Conservation (phyloP, 2,797 vertebrate genomes). For the Sciurus carolinensis region DNA sequence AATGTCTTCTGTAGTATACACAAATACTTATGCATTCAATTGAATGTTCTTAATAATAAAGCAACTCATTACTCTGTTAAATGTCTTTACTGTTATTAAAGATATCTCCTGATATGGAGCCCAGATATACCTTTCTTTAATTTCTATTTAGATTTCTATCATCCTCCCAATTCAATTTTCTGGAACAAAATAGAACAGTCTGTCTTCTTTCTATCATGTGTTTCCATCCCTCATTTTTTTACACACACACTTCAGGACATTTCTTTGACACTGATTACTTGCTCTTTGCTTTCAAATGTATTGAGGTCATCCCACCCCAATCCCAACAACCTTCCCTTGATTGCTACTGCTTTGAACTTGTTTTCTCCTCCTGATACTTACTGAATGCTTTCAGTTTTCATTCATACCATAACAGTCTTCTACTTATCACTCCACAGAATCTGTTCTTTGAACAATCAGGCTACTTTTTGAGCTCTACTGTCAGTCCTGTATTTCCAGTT, state of each 20-base stretch:
- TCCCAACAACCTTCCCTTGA: not conserved
- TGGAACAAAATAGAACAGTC: not conserved
- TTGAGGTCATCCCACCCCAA: not conserved
- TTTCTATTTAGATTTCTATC: not conserved
- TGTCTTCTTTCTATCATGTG: not conserved
- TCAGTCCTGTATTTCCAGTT: slow-evolving; percentile 29
- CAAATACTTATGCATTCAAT: too few species aligned
- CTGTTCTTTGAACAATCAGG: slow-evolving; percentile 7
- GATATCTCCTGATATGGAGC: not conserved
- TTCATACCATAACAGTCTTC: not conserved
- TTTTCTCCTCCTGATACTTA: not conserved
- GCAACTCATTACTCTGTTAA: too few species aligned
- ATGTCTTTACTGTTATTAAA: not conserved
- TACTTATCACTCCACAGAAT: slow-evolving; percentile 19
- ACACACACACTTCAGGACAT: not conserved
- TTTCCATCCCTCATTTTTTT: slow-evolving; percentile 22
- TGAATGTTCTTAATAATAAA: too few species aligned
- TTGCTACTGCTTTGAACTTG: not conserved
- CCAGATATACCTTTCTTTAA: slow-evolving; percentile 41
- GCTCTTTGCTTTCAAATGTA: slow-evolving; percentile 49
- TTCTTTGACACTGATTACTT: slow-evolving; percentile 9
- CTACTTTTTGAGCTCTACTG: not conserved
- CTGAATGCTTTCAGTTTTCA: not conserved
- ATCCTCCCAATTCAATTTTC: slow-evolving; percentile 18
- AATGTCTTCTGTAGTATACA: too few species aligned